phyloP scores from a whole-genome alignment of 2,113 vertebrate genomes.

The Nesoenas mayeri region DNA sequence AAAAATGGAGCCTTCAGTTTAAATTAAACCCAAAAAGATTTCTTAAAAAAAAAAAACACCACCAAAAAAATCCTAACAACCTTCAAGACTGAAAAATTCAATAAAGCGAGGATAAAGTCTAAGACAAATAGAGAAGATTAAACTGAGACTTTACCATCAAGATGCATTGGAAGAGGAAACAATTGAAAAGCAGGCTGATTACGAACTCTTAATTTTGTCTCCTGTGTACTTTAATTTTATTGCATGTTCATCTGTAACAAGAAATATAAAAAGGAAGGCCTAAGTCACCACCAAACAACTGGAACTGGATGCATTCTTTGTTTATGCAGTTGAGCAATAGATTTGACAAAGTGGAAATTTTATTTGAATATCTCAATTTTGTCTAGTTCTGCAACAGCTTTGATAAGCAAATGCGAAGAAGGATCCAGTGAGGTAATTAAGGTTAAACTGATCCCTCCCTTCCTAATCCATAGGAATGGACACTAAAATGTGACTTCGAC shows the following conservation, averaged over 20 bases:
- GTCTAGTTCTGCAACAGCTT: not conserved
- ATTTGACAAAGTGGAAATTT: not conserved
- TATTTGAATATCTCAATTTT: not conserved
- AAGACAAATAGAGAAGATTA: slow-evolving; percentile 8
- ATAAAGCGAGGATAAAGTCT: slow-evolving; percentile 18
- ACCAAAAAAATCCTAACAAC: not conserved
- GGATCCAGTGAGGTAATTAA: not conserved
- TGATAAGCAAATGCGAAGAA: not conserved
- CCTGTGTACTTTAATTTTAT: not conserved
- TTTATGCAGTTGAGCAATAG: not conserved
- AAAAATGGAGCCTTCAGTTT: slow-evolving; percentile 38
- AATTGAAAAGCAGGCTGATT: slow-evolving; percentile 21
- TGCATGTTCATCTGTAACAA: not conserved
- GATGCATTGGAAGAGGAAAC: slow-evolving; percentile 12
- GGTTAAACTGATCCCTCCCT: not conserved
- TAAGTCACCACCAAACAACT: not conserved
- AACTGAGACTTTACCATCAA: slow-evolving; percentile 5
- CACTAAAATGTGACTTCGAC: not conserved
- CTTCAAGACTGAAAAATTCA: slow-evolving; percentile 20
- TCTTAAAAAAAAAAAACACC: not conserved
- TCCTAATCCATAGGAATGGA: not conserved
- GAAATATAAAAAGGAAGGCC: not conserved
- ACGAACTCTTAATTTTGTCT: slow-evolving; percentile 22
- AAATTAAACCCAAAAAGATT: slow-evolving; percentile 43
- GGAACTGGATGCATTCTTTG: not conserved